Conservation (phyloP, 2,797 vertebrate species). For the Lutjanus argentimaculatus region DNA sequence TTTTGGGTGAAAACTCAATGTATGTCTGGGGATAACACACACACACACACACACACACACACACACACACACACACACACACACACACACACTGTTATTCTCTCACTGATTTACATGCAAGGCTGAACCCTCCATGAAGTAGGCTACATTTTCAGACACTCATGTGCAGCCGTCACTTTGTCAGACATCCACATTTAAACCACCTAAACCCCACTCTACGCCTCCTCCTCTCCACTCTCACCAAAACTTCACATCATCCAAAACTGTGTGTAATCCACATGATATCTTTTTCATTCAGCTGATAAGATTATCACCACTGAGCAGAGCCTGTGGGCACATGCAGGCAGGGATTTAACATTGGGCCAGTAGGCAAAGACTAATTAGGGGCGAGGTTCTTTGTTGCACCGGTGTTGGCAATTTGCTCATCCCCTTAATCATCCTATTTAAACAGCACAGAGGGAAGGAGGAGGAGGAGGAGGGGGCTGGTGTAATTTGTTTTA, state of each 20-base stretch:
- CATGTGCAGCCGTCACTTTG: constrained; percentile 32
- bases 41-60: constrained; percentile 17
- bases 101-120: constrained; percentile 47
- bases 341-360: constrained; percentile 61
- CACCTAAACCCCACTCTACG: neutral
- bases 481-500: constrained; percentile 71
- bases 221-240: neutral
- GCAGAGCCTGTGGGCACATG: constrained; percentile 51
- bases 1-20: neutral
- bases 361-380: constrained; percentile 76
- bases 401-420: constrained; percentile 83
- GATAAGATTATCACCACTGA: constrained; percentile 61
- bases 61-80: constrained; percentile 27
- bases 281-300: constrained; percentile 43
- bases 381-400: constrained; percentile 87
- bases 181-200: constrained; percentile 26
- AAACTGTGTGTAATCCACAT: constrained; percentile 50
- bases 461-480: constrained; percentile 61
- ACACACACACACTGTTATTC: neutral
- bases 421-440: constrained; percentile 82
- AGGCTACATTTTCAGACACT: constrained; percentile 44
- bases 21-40: constrained; percentile 8
- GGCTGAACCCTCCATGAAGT: constrained; percentile 44
- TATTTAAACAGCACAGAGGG: constrained; percentile 70
- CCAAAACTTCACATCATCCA: constrained; percentile 50